Evolutionary conservation across 1,140 invertebrate species (phyloP), one percentile per base, ranked within the genome.

Genomic region (Danaus plexippus): DNA sequence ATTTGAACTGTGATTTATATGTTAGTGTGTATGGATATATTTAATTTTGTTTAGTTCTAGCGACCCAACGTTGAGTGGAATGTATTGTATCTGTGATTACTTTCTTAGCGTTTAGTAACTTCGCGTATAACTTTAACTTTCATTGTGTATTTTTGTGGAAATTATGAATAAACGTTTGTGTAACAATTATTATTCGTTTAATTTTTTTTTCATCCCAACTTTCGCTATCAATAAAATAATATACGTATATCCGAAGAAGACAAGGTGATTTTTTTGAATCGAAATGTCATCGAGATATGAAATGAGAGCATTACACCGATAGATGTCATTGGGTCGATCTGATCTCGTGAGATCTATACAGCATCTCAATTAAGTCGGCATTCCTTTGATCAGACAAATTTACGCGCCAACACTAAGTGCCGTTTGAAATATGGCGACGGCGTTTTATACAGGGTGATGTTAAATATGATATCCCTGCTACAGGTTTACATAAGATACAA

Each of bases 51-150:
- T 58, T 63, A 64, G 60, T 61, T 66, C 59, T 63, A 66, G 63
- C 55, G 53, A 62, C 61, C 54, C 52, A 55, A 57, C 58, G 61
- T 67, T 62, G 63, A 59, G 65, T 67, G 59, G 60, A 66, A 67
- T 75, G 70, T 80, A 76, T 75, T 80, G 67, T 65, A 77, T 79
- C 80, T 85, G 81, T 85, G 81, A 85, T 85, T 84, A 71, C 66
- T 73, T 77, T 73, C 59, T 70, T 75, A 77, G 67, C 66, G 61
- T 73, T 67, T 64, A 63, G 66, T 66, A 66, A 62, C 65, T 73
- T 73, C 60, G 60, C 69, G 66, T 78, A 72, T 72, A 74, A 74
- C 71, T 73, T 77, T 75, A 68, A 70, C 71, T 73, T 77, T 75
- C 69, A 70, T 71, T 76, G 73, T 73, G 70, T 76, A 80, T 69